Evolutionary conservation across 2,888 invertebrate genomes (phyloP), one percentile per base, ranked within the genome.

Genomic region (Zhengitettix transpicula): DNA sequence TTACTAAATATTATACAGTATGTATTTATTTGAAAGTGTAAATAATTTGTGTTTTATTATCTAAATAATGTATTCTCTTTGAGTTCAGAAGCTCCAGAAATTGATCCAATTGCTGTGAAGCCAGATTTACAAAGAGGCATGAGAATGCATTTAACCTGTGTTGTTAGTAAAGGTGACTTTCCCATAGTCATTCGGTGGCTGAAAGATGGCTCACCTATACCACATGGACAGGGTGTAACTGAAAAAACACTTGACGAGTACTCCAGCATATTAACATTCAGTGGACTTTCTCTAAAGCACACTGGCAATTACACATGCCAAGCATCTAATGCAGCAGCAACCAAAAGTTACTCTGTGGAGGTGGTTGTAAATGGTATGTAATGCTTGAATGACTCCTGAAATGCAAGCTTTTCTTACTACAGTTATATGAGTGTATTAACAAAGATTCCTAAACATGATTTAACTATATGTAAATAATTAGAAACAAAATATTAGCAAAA

Each of bases 161-260:
- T 72, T 12, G 73, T 75, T 60, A 72, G 71, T 62, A 72, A 72
- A 61, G 76, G 76, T 10, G 75, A 76, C 66, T 69, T 72, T 42
- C 76, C 76, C 28, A 69, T 77, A 52, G 67, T 66, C 59, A 71
- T 76, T 58, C 66, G 67, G 17, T 77, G 76, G 76, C 67, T 69
- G 52, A 74, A 74, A 63, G 73, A 76, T 66, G 73, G 71, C 7
- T 62, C 68, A 8, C 67, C 69, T 1, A 69, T 75, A 42, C 68
- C 69, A 1, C 67, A 56, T 41, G 61, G 56, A 52, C 58, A 62
- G 55, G 64, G 65, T 54, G 58, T 67, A 28, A 61, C 67, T 61
- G 63, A 66, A 63, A 60, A 63, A 57, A 65, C 67, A 57, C 63
- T 69, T 58, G 67, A 67, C 47, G 65, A 67, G 54, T 69, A 66